Conservation (phyloP, 2,797 vertebrate species). For the Botia almorhae region DNA sequence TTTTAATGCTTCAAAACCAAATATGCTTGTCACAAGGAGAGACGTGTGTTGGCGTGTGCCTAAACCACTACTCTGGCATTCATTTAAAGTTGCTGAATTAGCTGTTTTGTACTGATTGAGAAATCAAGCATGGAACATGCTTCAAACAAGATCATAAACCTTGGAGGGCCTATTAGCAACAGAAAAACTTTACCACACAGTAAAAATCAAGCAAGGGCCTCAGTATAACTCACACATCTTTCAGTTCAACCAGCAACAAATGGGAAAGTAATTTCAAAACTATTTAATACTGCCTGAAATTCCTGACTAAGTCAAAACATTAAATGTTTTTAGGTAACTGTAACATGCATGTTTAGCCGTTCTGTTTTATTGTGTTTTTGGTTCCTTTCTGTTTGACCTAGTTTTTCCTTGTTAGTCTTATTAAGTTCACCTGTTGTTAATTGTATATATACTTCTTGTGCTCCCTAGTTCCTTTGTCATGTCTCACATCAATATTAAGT, state of each 20-base stretch:
- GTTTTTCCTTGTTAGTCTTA: no score
- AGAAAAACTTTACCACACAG: slow-evolving; percentile 13
- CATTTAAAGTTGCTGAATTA: not conserved
- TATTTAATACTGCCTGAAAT: not conserved
- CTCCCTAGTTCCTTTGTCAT: no score
- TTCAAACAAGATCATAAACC: slow-evolving; percentile 27
- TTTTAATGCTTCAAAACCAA: slow-evolving; percentile 1
- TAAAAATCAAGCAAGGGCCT: slow-evolving; percentile 11
- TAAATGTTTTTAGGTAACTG: not conserved
- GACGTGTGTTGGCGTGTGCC: slow-evolving; percentile 11
- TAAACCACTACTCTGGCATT: not conserved
- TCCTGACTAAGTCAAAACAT: not conserved
- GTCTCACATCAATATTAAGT: no score
- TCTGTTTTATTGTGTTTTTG: no score
- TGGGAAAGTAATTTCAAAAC: slow-evolving; percentile 1
- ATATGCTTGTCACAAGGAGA: slow-evolving; percentile 2
- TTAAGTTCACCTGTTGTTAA: no score
- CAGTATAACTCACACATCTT: not conserved
- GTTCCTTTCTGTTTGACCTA: no score
- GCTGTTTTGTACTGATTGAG: slow-evolving; percentile 18
- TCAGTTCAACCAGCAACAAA: not conserved
- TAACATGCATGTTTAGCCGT: no score
- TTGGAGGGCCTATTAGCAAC: not conserved
- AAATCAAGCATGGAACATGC: slow-evolving; percentile 12
- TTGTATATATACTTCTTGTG: no score